A percentile compares a stretch with the other conserved stretches of the same genome.
These are phyloP conservation scores for Ophioninae sp. DNA, from an alignment of 2,888 invertebrate species.

Conservation along the genomic window DNA sequence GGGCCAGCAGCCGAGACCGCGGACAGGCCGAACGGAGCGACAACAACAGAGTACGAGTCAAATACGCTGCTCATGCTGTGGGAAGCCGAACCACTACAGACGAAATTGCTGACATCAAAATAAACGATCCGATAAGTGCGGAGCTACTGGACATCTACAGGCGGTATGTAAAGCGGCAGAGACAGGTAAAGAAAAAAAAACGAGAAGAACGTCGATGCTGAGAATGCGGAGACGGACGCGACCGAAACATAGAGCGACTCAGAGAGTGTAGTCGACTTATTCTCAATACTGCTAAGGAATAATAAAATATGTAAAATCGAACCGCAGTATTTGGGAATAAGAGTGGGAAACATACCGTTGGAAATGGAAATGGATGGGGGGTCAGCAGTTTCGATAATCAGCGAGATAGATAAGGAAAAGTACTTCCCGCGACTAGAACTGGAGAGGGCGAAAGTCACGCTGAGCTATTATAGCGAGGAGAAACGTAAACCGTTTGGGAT, in stretches of 20 bases:
- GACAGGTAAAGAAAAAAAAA: constrained; percentile 17
- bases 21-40: neutral
- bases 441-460: constrained; percentile 8
- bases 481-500: constrained; percentile 26
- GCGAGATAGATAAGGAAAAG: constrained; percentile 14
- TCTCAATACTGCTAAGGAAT: constrained; percentile 5
- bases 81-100: constrained; percentile 22
- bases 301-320: constrained; percentile 10
- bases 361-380: constrained; percentile 34
- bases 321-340: constrained; percentile 24
- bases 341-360: neutral
- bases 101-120: constrained; percentile 21
- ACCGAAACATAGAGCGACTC: constrained; percentile 10
- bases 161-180: constrained; percentile 20
- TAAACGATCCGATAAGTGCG: constrained; percentile 29
- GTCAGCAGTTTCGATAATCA: constrained; percentile 16
- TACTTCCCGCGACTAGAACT: constrained; percentile 23
- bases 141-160: constrained; percentile 33
- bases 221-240: neutral
- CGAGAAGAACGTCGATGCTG: constrained; percentile 25
- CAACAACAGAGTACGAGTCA: constrained; percentile 5
- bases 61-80: constrained; percentile 36
- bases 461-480: constrained; percentile 36
- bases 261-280: constrained; percentile 13
- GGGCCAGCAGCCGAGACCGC: neutral